Conservation (phyloP, 2,888 invertebrate species). For the Apamea epomidion region DNA sequence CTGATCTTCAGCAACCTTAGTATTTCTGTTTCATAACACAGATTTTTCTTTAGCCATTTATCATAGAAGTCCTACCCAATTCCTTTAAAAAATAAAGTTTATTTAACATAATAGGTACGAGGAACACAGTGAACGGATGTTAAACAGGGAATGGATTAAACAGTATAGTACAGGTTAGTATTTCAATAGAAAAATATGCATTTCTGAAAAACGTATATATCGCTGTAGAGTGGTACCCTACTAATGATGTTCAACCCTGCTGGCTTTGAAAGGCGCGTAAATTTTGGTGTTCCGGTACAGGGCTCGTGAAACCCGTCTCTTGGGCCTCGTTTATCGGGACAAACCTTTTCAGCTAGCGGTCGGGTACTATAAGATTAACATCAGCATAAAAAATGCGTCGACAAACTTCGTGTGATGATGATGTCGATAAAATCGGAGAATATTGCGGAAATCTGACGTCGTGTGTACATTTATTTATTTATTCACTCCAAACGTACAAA, state of each 20-base stretch:
- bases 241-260: conserved; percentile 33
- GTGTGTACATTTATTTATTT: too few relatives aligned
- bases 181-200: not conserved
- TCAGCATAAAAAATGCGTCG: conserved; percentile 19
- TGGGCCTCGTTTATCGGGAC: conserved; percentile 43
- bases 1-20: not conserved
- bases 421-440: not conserved
- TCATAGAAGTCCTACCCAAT: not conserved
- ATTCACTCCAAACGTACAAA: too few relatives aligned
- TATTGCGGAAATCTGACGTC: not conserved
- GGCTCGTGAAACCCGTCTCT: conserved; percentile 42
- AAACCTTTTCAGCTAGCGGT: conserved; percentile 38
- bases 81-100: not conserved
- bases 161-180: not conserved
- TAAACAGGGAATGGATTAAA: not conserved
- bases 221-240: not conserved
- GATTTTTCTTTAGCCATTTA: not conserved
- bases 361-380: conserved; percentile 37
- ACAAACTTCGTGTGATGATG: not conserved
- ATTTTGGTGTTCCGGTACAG: conserved; percentile 41
- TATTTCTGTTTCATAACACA: not conserved
- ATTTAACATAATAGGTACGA: not conserved
- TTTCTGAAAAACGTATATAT: conserved; percentile 17
- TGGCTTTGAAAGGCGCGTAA: conserved; percentile 48
- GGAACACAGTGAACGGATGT: too few relatives aligned